Evolutionary conservation across 1,140 invertebrate genomes (phyloP).

Genomic region (Aphelenchoides fujianensis): DNA sequence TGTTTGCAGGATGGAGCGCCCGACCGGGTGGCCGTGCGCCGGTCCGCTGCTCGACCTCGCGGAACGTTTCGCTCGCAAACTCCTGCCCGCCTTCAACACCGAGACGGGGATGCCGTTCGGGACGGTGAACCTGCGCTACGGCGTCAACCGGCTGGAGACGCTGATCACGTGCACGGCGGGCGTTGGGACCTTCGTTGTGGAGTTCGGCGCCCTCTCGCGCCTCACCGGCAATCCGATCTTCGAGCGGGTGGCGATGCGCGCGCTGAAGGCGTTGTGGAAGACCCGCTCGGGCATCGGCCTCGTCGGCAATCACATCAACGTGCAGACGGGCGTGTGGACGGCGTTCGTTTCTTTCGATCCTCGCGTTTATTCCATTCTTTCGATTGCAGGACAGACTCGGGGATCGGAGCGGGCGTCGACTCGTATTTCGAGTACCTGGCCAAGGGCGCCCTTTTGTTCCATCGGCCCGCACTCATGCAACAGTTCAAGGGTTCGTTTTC

Average conservation of each 20-base stretch:
- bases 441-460: conserved; percentile 77
- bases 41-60: conserved; percentile 86
- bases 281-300: conserved; percentile 81
- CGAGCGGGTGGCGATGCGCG: conserved; percentile 86
- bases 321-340: conserved; percentile 89
- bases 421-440: conserved; percentile 98
- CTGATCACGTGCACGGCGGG: conserved; percentile 90
- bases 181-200: conserved; percentile 92
- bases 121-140: conserved; percentile 80
- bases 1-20: conserved; percentile 72
- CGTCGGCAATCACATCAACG: conserved; percentile 91
- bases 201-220: conserved; percentile 89
- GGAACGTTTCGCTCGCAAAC: conserved; percentile 83
- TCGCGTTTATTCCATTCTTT: too few relatives aligned
- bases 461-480: conserved; percentile 79
- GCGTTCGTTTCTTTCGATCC: conserved; percentile 75
- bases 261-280: conserved; percentile 81
- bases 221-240: conserved; percentile 91
- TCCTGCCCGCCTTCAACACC: conserved; percentile 69
- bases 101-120: conserved; percentile 93
- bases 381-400: too few relatives aligned
- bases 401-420: conserved; percentile 81
- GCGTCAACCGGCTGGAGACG: conserved; percentile 89
- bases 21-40: conserved; percentile 93
- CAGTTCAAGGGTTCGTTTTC: conserved; percentile 73